These are phyloP conservation scores for Cebidichthys violaceus DNA, from an alignment of 2,113 vertebrate species.

Conservation along the genomic window DNA sequence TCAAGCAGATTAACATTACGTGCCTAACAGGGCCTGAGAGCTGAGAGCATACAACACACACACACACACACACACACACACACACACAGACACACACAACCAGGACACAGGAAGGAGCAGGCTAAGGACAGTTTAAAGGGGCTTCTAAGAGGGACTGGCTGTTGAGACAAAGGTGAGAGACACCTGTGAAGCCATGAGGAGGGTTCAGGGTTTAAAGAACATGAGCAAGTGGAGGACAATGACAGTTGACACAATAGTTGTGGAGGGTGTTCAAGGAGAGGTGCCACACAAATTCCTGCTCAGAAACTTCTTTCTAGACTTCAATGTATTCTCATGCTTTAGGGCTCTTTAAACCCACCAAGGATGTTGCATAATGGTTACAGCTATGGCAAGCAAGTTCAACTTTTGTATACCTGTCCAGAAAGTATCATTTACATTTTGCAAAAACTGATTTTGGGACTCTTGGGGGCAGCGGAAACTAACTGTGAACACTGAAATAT, in stretches of 20 bases:
- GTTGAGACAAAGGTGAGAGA: not conserved
- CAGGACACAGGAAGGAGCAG: constrained; percentile 7
- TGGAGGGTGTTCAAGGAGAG: not conserved
- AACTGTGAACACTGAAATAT: not conserved
- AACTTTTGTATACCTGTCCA: not conserved
- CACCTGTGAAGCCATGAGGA: not conserved
- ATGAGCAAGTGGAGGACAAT: not conserved
- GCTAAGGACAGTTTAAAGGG: constrained; percentile 21
- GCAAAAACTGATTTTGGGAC: not conserved
- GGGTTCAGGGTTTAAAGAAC: not conserved
- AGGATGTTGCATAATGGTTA: not conserved
- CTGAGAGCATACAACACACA: constrained; percentile 4
- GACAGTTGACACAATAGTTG: not conserved
- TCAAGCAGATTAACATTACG: constrained; percentile 61
- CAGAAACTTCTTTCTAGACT: not conserved
- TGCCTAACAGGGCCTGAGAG: constrained; percentile 14
- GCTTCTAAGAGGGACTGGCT: not conserved
- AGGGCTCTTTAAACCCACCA: not conserved
- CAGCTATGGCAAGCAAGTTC: not conserved
- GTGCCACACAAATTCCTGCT: not conserved
- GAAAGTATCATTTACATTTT: not conserved
- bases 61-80: too few relatives aligned
- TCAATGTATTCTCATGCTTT: not conserved
- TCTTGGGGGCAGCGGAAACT: too few relatives aligned
- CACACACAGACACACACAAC: too few relatives aligned